Base-by-base conservation (phyloP, 2,797 vertebrate species). In the Ciconia nigra region DNA sequence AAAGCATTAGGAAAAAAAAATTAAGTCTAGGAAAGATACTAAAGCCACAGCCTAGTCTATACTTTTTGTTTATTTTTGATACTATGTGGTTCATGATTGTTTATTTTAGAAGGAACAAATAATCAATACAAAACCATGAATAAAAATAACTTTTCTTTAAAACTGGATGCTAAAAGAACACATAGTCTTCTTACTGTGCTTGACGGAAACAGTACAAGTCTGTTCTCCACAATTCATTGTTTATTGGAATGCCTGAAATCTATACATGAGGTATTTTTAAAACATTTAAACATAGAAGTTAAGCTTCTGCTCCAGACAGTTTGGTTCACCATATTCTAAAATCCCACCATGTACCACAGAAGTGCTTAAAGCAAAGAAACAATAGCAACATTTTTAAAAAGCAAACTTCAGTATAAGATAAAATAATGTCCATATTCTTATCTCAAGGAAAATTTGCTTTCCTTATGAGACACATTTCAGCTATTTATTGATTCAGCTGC, bases 141-240 rank as follows among this genome's bases (percentile, higher is more conserved):
- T 96, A 98, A 97, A 98, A 98, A 98, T 98, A 98, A 94, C 97
- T 97, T 97, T 96, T 97, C 97, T 96, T 97, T 96, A 97, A 96
- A 96, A 89, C 80, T 96, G 95, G 95, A 95, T 96, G 89, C 96
- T 97, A 96, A 97, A 97, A 93, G 97, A 97, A 97, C 94, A 96
- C 83, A 84, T 41, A 96, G 97, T 96, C 89, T 97, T 93, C 86
- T 96, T 95, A 88, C 82, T 51, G 91, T 46, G 93, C 93, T 66
- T 93, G 95, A 96, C 8, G 94, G 92, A 94, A 93, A 92, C 86
- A 80, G 95, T 93, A 16, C 76, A 91, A 97, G 70, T 88, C 94
- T 92, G 91, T 97, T 97, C 91, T 95, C 90, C 94, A 92, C 88
- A 91, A 96, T 91, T 96, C 72, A 89, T 91, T 96, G 91, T 96